Evolutionary conservation across 2,888 invertebrate genomes (phyloP).

Genomic region (Calephelis perditalis): DNA sequence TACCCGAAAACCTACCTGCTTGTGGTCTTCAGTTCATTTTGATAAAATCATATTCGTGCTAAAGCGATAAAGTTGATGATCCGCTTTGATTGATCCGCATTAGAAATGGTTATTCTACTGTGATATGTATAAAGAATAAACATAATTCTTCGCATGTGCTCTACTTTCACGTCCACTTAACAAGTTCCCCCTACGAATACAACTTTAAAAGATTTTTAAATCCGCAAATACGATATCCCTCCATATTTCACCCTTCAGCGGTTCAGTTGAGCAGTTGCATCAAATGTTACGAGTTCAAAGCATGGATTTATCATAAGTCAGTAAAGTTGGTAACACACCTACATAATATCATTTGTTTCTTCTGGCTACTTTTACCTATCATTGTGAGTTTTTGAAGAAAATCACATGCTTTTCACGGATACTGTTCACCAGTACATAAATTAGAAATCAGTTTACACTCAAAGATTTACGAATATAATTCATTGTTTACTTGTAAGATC

Average conservation of each 20-base stretch:
- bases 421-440: too few relatives aligned
- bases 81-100: too few relatives aligned
- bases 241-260: constrained; percentile 65
- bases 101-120: constrained; percentile 13
- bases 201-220: constrained; percentile 55
- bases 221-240: constrained; percentile 52
- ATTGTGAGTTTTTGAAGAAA: too few relatives aligned
- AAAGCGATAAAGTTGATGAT: too few relatives aligned
- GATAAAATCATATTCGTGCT: too few relatives aligned
- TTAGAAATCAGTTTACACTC: too few relatives aligned
- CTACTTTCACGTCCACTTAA: constrained; percentile 36
- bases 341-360: background rate
- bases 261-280: constrained; percentile 31
- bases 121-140: constrained; percentile 36
- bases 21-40: too few relatives aligned
- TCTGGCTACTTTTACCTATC: too few relatives aligned
- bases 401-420: too few relatives aligned
- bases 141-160: constrained; percentile 33
- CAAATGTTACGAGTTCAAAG: constrained; percentile 34
- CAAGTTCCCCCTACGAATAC: constrained; percentile 32
- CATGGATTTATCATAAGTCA: constrained; percentile 33
- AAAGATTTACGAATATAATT: too few relatives aligned
- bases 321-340: constrained; percentile 16
- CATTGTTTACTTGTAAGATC: background rate
- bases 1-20: too few relatives aligned